Percentiles rank a stretch among this genome's conserved stretches.
Conservation (phyloP, 2,888 invertebrate species). For the Dicycla oo region DNA sequence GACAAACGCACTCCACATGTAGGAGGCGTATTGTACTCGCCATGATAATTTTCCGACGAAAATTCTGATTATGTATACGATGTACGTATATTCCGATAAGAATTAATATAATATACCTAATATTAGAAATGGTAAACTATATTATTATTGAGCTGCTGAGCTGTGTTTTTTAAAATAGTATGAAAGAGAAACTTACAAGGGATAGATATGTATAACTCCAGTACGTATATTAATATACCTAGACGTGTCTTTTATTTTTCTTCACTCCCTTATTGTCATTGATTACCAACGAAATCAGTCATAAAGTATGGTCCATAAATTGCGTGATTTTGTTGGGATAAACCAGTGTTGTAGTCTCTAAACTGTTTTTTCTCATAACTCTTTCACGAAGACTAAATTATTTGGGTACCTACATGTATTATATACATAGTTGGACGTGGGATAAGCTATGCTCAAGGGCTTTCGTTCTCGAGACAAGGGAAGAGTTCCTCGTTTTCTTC, state of each 20-base stretch:
- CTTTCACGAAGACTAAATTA: constrained; percentile 43
- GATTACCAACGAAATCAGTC: constrained; percentile 20
- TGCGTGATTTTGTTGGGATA: constrained; percentile 17
- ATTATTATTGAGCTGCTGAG: constrained; percentile 7
- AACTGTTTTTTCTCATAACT: constrained; percentile 45
- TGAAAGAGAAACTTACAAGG: background rate
- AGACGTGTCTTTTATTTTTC: constrained; percentile 15
- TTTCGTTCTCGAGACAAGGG: constrained; percentile 57
- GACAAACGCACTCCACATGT: constrained; percentile 34
- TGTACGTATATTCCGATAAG: background rate
- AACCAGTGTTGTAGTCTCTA: constrained; percentile 34
- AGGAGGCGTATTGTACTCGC: constrained; percentile 1
- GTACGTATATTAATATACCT: constrained; percentile 1
- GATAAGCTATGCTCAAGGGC: constrained; percentile 67
- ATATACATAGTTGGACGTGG: constrained; percentile 51
- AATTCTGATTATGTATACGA: background rate
- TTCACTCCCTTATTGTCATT: background rate
- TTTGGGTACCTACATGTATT: constrained; percentile 36
- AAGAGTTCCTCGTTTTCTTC: constrained; percentile 55
- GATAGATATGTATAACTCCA: background rate
- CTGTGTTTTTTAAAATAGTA: constrained; percentile 1
- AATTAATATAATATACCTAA: background rate
- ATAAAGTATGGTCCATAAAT: constrained; percentile 15
- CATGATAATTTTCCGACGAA: constrained; percentile 15
- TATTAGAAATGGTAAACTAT: background rate